A percentile compares a stretch with the other conserved stretches of the same genome.
These are phyloP conservation scores for Iselma pallidipennis DNA, from an alignment of 2,888 invertebrate species.

Conservation along the genomic window DNA sequence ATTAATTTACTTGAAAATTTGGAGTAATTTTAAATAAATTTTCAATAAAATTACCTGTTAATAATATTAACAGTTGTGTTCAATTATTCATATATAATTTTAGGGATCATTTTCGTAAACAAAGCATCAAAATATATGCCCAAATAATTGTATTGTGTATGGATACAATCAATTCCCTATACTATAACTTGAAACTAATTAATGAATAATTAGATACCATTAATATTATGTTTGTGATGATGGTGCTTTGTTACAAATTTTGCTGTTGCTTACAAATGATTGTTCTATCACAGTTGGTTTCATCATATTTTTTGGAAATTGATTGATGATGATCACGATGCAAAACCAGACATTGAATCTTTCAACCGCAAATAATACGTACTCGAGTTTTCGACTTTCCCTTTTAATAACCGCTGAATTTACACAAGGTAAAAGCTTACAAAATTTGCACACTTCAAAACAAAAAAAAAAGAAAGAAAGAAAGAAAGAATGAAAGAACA, in stretches of 20 bases:
- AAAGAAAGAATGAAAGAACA: not conserved
- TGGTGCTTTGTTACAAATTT: not conserved
- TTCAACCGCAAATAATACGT: not conserved
- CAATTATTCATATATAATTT: not conserved
- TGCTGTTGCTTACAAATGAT: not conserved
- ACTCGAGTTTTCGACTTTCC: not conserved
- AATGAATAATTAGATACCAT: not conserved
- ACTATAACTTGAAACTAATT: constrained; percentile 3
- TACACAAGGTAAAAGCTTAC: not conserved
- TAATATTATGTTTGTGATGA: not conserved
- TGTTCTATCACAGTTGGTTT: not conserved
- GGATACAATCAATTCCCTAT: not conserved
- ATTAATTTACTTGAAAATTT: no score
- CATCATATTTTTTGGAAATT: constrained; percentile 2
- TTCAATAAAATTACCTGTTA: no score
- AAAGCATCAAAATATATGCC: not conserved
- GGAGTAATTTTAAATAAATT: no score
- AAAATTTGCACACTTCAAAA: not conserved
- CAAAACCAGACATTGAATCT: not conserved
- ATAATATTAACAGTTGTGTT: no score
- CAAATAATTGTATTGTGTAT: not conserved
- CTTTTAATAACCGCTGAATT: constrained; percentile 5
- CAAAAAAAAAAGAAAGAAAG: not conserved
- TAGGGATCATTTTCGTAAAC: no score
- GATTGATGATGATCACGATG: not conserved